Evolutionary conservation across 1,140 invertebrate genomes (phyloP).

Genomic region (Pachypsylla venusta): DNA sequence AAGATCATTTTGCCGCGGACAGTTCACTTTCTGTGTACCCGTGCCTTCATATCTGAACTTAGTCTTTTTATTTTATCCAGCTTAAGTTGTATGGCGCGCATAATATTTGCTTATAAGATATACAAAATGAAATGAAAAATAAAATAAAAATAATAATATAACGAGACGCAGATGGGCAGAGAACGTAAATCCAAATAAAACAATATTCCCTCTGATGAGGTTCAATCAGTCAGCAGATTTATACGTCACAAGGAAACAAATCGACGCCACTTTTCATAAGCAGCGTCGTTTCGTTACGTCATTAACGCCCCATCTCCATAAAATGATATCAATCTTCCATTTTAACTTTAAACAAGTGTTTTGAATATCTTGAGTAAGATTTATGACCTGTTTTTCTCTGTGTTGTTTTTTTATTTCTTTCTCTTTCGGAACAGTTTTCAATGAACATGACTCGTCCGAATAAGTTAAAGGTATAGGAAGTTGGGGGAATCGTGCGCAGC

Average conservation of each 20-base stretch:
- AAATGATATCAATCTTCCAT: slow-evolving; percentile 10
- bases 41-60: too few species aligned
- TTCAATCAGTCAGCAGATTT: slow-evolving; percentile 8
- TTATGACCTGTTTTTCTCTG: not conserved
- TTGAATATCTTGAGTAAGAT: slow-evolving; percentile 8
- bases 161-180: not conserved
- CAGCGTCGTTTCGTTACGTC: slow-evolving; percentile 4
- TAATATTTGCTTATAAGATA: slow-evolving; percentile 9
- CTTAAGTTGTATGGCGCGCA: too few species aligned
- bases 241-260: slow-evolving; percentile 2
- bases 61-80: too few species aligned
- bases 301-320: slow-evolving; percentile 1
- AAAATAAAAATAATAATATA: too few species aligned
- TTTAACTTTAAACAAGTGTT: slow-evolving; percentile 10
- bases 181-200: slow-evolving; percentile 8
- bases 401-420: not conserved
- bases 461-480: too few species aligned
- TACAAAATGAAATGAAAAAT: not conserved
- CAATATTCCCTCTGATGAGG: not conserved
- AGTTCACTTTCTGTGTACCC: too few species aligned
- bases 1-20: too few species aligned
- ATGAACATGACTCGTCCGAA: too few species aligned
- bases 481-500: too few species aligned
- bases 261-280: slow-evolving; percentile 9
- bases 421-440: not conserved